A percentile compares a stretch with the other conserved stretches of the same genome.
phyloP scores from a whole-genome alignment of 2,797 vertebrate genomes.

The Babyrousa celebensis region DNA sequence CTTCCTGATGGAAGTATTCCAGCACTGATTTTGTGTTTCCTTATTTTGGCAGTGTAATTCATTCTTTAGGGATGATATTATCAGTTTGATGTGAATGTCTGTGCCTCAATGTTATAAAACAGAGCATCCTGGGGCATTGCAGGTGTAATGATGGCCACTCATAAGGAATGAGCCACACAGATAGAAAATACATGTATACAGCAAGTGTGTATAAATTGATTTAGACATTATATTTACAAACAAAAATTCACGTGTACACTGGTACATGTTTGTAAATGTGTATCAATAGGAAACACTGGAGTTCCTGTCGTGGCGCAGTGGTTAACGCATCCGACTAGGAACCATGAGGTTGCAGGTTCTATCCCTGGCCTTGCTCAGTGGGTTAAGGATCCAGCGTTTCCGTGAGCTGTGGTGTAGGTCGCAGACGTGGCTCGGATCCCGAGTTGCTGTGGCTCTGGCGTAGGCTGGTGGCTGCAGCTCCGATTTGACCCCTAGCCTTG shows the following conservation, averaged over 20 bases:
- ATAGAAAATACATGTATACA: neutral
- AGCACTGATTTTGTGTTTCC: neutral
- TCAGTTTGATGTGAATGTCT: neutral
- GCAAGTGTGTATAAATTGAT: neutral
- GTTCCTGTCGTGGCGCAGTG: too few relatives aligned
- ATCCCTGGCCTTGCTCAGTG: too few relatives aligned
- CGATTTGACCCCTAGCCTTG: too few relatives aligned
- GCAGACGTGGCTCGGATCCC: too few relatives aligned
- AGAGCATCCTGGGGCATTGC: neutral
- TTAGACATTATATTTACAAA: neutral
- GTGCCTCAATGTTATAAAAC: neutral
- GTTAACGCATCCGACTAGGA: too few relatives aligned
- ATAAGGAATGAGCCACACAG: neutral
- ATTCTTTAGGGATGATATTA: neutral
- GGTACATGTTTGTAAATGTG: neutral
- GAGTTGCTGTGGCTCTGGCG: too few relatives aligned
- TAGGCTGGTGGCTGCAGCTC: too few relatives aligned
- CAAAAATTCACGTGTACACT: neutral
- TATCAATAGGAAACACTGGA: neutral
- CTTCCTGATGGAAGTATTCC: neutral
- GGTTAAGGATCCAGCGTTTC: too few relatives aligned
- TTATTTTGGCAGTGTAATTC: conserved; percentile 22
- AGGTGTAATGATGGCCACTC: neutral
- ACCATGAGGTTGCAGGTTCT: too few relatives aligned
- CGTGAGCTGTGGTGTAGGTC: too few relatives aligned